phyloP scores from a whole-genome alignment of 1,140 invertebrate genomes.

The Chironomus striatipennis region DNA sequence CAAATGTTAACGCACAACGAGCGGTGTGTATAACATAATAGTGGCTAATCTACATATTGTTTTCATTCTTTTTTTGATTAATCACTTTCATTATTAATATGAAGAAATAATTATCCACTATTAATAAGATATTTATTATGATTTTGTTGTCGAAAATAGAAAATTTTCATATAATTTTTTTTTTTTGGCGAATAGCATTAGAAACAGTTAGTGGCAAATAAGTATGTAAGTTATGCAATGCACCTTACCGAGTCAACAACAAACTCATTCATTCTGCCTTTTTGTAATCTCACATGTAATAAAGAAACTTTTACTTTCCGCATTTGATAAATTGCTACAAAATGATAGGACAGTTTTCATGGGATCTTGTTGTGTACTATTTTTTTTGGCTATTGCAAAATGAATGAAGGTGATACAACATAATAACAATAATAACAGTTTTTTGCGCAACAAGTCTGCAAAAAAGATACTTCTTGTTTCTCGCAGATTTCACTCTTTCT shows the following conservation, averaged over 20 bases:
- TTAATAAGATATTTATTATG: slow-evolving; percentile 11
- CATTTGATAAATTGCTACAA: slow-evolving; percentile 16
- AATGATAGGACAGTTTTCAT: slow-evolving; percentile 16
- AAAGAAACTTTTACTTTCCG: not conserved
- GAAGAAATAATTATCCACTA: not conserved
- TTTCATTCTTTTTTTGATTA: not conserved
- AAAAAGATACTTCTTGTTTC: not conserved
- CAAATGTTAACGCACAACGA: not conserved
- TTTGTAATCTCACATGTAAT: not conserved
- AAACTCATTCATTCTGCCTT: no score
- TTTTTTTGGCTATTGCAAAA: not conserved
- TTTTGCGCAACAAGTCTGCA: not conserved
- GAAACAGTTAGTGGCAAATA: not conserved
- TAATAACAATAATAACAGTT: not conserved
- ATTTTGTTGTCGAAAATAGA: not conserved
- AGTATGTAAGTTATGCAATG: no score
- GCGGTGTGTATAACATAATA: not conserved
- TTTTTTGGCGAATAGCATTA: not conserved
- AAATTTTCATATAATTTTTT: no score
- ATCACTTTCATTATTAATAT: not conserved
- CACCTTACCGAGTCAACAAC: no score
- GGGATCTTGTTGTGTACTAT: not conserved
- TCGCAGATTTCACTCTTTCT: slow-evolving; percentile 7
- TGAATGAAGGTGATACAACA: not conserved
- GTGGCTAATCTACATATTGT: no score